phyloP scores from a whole-genome alignment of 2,888 invertebrate species.

The Selenia dentaria region DNA sequence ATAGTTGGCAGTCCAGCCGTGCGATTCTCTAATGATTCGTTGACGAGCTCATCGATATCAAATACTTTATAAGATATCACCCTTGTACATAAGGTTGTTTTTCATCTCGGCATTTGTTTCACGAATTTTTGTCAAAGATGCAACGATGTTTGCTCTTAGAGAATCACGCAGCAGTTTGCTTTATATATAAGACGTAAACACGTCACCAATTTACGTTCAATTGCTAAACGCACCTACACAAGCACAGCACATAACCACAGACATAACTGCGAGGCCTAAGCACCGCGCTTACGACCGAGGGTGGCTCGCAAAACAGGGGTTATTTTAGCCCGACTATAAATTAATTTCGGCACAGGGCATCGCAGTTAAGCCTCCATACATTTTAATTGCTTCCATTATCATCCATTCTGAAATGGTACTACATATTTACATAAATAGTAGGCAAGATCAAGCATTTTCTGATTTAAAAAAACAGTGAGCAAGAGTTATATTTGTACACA shows the following conservation, averaged over 20 bases:
- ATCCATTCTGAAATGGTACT: conserved; percentile 59
- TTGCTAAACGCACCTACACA: conserved; percentile 11
- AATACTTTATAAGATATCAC: no score
- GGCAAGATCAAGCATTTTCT: not conserved
- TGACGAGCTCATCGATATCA: no score
- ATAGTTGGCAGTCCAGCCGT: no score
- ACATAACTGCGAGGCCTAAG: conserved; percentile 48
- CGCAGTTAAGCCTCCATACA: conserved; percentile 83
- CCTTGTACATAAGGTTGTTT: no score
- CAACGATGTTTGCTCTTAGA: no score
- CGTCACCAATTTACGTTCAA: conserved; percentile 2
- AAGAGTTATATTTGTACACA: no score
- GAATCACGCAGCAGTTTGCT: no score
- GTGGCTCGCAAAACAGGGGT: conserved; percentile 60
- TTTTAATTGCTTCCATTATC: conserved; percentile 84
- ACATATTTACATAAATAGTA: conserved; percentile 1
- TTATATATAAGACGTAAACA: no score
- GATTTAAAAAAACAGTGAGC: no score
- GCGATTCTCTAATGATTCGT: no score
- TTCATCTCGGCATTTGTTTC: no score
- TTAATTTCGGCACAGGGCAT: conserved; percentile 79
- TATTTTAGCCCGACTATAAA: conserved; percentile 78
- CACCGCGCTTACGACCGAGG: conserved; percentile 55
- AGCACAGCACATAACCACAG: conserved; percentile 30
- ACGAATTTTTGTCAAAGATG: no score